Evolutionary conservation across 2,888 invertebrate genomes (phyloP).

Genomic region (Griposia aprilina): DNA sequence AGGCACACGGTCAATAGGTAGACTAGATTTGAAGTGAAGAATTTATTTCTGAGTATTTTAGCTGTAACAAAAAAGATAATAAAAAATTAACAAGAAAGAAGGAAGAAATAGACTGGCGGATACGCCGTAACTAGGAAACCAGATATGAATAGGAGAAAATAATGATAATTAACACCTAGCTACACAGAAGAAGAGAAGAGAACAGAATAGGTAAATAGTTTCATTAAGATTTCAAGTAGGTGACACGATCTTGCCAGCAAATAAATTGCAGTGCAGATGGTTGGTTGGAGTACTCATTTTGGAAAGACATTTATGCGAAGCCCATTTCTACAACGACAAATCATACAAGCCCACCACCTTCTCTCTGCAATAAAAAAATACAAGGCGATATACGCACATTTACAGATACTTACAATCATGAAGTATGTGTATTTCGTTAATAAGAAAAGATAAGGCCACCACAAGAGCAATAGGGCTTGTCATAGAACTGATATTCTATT

Average conservation of each 20-base stretch:
- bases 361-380: background rate
- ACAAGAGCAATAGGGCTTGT: constrained; percentile 69
- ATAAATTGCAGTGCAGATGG: background rate
- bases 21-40: constrained; percentile 75
- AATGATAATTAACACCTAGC: background rate
- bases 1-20: constrained; percentile 73
- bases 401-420: constrained; percentile 67
- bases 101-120: background rate
- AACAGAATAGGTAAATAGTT: background rate
- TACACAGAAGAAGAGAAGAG: background rate
- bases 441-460: constrained; percentile 71
- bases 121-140: background rate
- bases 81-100: background rate
- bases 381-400: background rate
- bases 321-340: background rate
- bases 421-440: constrained; percentile 72
- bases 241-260: background rate
- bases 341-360: no score
- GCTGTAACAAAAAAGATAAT: constrained; percentile 67
- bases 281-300: background rate
- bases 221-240: background rate
- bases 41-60: constrained; percentile 65
- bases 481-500: constrained; percentile 65
- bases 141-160: background rate
- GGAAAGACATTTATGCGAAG: background rate